phyloP scores from a whole-genome alignment of 2,888 invertebrate genomes.

The Elaeidobius kamerunicus region DNA sequence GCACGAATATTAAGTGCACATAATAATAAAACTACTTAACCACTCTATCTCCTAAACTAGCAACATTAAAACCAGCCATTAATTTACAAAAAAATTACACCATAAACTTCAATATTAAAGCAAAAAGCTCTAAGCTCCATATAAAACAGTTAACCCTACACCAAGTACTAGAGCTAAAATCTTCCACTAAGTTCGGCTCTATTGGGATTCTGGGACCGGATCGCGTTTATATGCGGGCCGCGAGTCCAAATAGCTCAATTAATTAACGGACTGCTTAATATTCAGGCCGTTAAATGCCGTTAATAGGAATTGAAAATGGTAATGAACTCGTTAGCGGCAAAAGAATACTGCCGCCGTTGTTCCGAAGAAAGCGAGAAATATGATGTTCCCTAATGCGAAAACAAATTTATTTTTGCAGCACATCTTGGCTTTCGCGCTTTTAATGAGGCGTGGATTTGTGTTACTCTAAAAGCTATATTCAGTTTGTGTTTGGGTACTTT shows the following conservation, averaged over 20 bases:
- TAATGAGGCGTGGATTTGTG: constrained; percentile 2
- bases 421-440: constrained; percentile 3
- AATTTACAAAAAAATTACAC: no score
- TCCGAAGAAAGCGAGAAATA: constrained; percentile 9
- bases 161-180: no score
- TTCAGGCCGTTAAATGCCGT: constrained; percentile 28
- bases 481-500: no score
- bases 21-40: not conserved
- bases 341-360: constrained; percentile 19
- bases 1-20: not conserved
- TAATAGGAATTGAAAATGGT: constrained; percentile 32
- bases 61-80: no score
- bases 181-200: constrained; percentile 1
- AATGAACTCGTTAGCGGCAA: constrained; percentile 29
- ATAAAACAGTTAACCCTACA: no score
- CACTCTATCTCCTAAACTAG: not conserved
- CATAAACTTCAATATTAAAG: no score
- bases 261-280: constrained; percentile 31
- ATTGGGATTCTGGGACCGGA: constrained; percentile 16
- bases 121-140: no score
- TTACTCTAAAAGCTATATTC: no score
- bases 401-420: constrained; percentile 10
- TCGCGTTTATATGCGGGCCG: constrained; percentile 23
- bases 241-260: constrained; percentile 28
- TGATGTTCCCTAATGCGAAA: constrained; percentile 22